Evolutionary conservation across 2,797 vertebrate species (phyloP).

Genomic region (Hyperoplus immaculatus): DNA sequence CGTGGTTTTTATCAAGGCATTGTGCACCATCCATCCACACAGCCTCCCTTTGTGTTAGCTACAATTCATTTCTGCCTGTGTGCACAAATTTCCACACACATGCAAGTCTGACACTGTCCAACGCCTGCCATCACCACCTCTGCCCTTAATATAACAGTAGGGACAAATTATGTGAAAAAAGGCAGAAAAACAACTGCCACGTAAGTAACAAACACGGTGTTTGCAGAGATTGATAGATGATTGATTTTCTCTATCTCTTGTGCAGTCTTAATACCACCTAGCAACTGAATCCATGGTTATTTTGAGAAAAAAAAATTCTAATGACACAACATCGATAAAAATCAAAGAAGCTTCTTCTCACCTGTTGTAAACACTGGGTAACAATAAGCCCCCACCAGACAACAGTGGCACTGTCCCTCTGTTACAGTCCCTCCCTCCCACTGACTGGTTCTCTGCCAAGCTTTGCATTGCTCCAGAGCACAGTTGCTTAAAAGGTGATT

Average conservation of each 20-base stretch:
- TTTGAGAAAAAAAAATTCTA: neutral
- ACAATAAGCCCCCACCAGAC: constrained; percentile 9
- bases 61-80: constrained; percentile 25
- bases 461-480: constrained; percentile 43
- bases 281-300: neutral
- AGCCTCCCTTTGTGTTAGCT: constrained; percentile 49
- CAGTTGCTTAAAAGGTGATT: constrained; percentile 68
- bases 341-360: neutral
- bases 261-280: too few relatives aligned
- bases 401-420: constrained; percentile 20
- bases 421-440: constrained; percentile 10
- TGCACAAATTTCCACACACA: constrained; percentile 18
- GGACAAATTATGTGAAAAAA: neutral
- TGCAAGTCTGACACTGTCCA: constrained; percentile 24
- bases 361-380: neutral
- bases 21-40: constrained; percentile 50
- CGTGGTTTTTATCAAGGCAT: constrained; percentile 61
- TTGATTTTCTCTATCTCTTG: neutral
- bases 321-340: neutral
- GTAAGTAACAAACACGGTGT: neutral
- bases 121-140: constrained; percentile 5
- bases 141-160: neutral
- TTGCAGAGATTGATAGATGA: constrained; percentile 30
- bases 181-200: neutral
- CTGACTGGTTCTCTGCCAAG: constrained; percentile 35